These are phyloP conservation scores for Ectemnius cavifrons DNA, from an alignment of 2,888 invertebrate genomes.

Conservation along the genomic window DNA sequence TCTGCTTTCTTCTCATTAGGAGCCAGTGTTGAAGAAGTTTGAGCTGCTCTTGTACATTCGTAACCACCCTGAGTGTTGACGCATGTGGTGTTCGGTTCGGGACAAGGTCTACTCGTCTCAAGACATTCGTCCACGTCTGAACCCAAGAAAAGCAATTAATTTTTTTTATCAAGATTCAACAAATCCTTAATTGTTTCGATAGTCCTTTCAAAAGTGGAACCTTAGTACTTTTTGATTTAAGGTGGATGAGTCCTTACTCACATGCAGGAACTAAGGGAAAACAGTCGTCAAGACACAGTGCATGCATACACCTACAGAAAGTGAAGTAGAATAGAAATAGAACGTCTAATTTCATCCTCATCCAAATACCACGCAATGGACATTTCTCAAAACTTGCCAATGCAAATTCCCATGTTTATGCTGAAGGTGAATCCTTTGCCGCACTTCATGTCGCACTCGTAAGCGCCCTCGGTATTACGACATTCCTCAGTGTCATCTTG, in stretches of 20 bases:
- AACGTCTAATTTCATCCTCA: neutral
- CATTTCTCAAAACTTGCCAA: slow-evolving; percentile 63
- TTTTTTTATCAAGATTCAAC: too few species aligned
- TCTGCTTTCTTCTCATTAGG: slow-evolving; percentile 1
- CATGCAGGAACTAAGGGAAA: slow-evolving; percentile 28
- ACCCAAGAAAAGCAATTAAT: slow-evolving; percentile 16
- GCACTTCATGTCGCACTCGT: slow-evolving; percentile 76
- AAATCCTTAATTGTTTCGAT: neutral
- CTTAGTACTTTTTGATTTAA: neutral
- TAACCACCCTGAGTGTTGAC: slow-evolving; percentile 89
- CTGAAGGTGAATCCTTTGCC: slow-evolving; percentile 67
- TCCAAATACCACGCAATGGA: too few species aligned
- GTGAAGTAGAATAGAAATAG: neutral
- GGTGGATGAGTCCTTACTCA: slow-evolving; percentile 35
- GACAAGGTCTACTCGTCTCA: slow-evolving; percentile 76
- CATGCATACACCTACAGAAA: slow-evolving; percentile 31
- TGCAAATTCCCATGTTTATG: slow-evolving; percentile 64
- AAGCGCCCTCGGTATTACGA: slow-evolving; percentile 78
- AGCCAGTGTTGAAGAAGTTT: neutral
- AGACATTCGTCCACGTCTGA: slow-evolving; percentile 81
- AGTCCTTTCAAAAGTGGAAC: neutral
- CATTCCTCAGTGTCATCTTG: slow-evolving; percentile 78
- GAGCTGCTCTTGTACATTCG: slow-evolving; percentile 56
- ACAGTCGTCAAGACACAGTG: slow-evolving; percentile 4
- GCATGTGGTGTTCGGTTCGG: slow-evolving; percentile 80